Evolutionary conservation across 2,113 vertebrate genomes (phyloP), one percentile per base, ranked within the genome.

Genomic region (Scortum barcoo): DNA sequence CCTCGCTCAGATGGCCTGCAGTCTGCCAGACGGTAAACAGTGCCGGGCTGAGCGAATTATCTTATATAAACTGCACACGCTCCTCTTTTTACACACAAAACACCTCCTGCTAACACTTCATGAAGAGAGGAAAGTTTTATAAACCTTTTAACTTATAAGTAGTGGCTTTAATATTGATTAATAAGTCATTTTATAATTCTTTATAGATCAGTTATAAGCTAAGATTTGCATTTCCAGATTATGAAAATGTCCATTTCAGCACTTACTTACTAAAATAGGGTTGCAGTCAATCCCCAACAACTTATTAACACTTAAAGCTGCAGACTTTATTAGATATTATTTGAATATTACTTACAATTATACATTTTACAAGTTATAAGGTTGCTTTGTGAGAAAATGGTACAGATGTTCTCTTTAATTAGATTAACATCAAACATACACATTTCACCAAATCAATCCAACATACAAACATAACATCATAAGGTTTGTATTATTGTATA

Each of bases 11-110:
- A 85, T 69, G 78, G 71, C 44, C 50, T 2, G 56, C 54, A 60
- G 61, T 53, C 66, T 79, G 78, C 46, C 76, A 78, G 24, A 57
- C 20, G 5, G 71, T 69, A 58, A 87, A 81, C 80, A 75, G 46
- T 48, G 68, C 72, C 3, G 61, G 11, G 7, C 42, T 54, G 42
- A 33, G 58, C 57, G 62, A 33, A 44, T 40, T 9, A 46, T 58
- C 40, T 17, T 30, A 30, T 7, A 19, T 24, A 20, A 33, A 57
- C 48, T 60, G 9, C 16, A 30, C 1, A 0, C 28, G 7, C 11
- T 22, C 6, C 10, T 8, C 20, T 36, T 50, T 30, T 38, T 10
- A 33, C 30, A 40, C 48, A 57, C 62, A 16, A 19, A 66, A 66
- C 4, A 14, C 7, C 53, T 72, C 51, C 26, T 22, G 16, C 1